Base-by-base conservation (phyloP, 2,797 vertebrate species). In the Iguana delicatissima region DNA sequence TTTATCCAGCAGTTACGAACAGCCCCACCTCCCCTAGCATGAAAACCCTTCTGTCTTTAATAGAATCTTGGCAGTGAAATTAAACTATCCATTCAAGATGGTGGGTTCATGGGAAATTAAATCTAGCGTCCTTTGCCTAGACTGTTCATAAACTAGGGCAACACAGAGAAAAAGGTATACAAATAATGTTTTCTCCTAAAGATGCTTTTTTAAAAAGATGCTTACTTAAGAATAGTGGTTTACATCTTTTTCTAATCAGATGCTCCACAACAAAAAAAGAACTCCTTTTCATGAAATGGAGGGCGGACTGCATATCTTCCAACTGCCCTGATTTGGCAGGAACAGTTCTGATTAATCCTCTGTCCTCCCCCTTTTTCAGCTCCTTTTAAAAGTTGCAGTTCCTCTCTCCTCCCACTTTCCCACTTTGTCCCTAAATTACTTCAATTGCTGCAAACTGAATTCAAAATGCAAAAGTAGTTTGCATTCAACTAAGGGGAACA, bases 21-120 rank as follows among this genome's bases (percentile, higher is more conserved):
- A 46, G 87, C 35, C 0, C 2, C 81, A 59, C 89, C 83, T 93
- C 72, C 3, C 86, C 2, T 42, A 24, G 9, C 85, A 90, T 76
- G 82, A 89, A 52, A 3, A 38, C 1, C 0, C 84, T 92, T 94
- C 91, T 90, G 92, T 87, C 84, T 94, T 93, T 93, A 92, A 95
- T 94, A 91, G 88, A 89, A 72, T 18, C 16, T 79, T 1, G 0
- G 24, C 86, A 91, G 88, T 93, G 90, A 95, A 92, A 94, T 94
- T 81, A 96, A 92, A 80, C 18, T 85, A 90, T 90, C 77, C 24
- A 89, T 88, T 87, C 77, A 73, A 90, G 72, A 85, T 13, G 22
- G 87, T 76, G 62, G 80, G 35, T 81, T 92, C 0, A 93, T 59
- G 84, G 92, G 64, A 95, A 94, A 94, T 69, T 81, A 88, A 85